Percentiles rank a stretch among this genome's conserved stretches.
Conservation (phyloP, 2,888 invertebrate genomes). For the Hipparchia sbordonii region DNA sequence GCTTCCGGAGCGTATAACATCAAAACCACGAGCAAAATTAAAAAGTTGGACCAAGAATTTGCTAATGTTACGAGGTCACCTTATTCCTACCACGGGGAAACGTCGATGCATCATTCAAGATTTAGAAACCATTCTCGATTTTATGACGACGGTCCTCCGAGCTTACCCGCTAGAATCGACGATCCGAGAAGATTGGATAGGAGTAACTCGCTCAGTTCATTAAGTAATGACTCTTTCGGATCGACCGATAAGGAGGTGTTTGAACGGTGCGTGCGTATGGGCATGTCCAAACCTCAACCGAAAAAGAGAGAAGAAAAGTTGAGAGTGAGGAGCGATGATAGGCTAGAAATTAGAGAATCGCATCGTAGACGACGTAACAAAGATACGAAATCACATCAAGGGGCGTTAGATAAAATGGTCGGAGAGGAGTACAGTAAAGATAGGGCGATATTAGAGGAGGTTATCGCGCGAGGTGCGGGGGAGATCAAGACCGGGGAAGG, state of each 20-base stretch:
- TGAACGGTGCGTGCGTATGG: conserved; percentile 90
- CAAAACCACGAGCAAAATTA: conserved; percentile 43
- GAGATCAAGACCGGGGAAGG: conserved; percentile 38
- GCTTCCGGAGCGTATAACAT: conserved; percentile 53
- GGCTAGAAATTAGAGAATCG: conserved; percentile 44
- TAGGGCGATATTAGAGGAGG: conserved; percentile 82
- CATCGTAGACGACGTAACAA: conserved; percentile 43
- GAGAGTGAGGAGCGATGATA: conserved; percentile 58
- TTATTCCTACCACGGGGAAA: conserved; percentile 50
- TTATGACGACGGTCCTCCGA: conserved; percentile 54
- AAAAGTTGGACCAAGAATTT: conserved; percentile 46
- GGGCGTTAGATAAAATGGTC: conserved; percentile 57
- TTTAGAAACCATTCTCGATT: conserved; percentile 42
- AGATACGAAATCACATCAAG: conserved; percentile 46
- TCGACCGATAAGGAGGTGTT: conserved; percentile 86
- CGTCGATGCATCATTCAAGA: conserved; percentile 43
- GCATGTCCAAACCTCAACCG: conserved; percentile 79
- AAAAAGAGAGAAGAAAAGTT: conserved; percentile 47
- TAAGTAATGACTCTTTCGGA: conserved; percentile 80
- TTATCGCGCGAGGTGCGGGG: conserved; percentile 84
- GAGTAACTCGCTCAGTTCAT: conserved; percentile 64
- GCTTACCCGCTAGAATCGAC: conserved; percentile 54
- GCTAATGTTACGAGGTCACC: conserved; percentile 44
- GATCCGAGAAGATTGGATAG: conserved; percentile 47
- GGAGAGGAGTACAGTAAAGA: conserved; percentile 59